Evolutionary conservation across 1,140 invertebrate species (phyloP).

Genomic region (Formica selysi): DNA sequence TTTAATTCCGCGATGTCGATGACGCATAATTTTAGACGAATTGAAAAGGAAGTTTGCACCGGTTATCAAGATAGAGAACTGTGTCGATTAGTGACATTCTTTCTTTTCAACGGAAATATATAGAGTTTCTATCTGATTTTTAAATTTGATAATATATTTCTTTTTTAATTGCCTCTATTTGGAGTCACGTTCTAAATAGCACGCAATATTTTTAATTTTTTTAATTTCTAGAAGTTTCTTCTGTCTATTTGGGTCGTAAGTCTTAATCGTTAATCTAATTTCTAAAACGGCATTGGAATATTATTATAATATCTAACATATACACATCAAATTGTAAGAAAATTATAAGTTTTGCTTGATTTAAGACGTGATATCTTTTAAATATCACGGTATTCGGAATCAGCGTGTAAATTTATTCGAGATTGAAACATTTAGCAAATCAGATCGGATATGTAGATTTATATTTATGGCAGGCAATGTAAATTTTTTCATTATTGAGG

Average conservation of each 20-base stretch:
- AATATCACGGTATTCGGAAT: not conserved
- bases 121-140: not conserved
- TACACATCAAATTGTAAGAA: not conserved
- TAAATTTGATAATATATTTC: not conserved
- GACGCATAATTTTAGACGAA: conserved; percentile 27
- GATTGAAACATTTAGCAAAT: conserved; percentile 55
- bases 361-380: not conserved
- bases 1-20: conserved; percentile 36
- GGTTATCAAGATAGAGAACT: not conserved
- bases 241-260: not conserved
- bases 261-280: conserved; percentile 20
- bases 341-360: not conserved
- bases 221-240: not conserved
- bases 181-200: not conserved
- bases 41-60: conserved; percentile 39
- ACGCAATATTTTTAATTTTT: not conserved
- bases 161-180: not conserved
- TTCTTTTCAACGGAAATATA: not conserved
- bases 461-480: conserved; percentile 48
- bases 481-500: conserved; percentile 54
- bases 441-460: conserved; percentile 41
- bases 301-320: not conserved
- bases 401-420: not conserved
- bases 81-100: not conserved
- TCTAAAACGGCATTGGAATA: not conserved